Conservation (phyloP, 2,888 invertebrate genomes). For the Lasioglossum zephyrum region DNA sequence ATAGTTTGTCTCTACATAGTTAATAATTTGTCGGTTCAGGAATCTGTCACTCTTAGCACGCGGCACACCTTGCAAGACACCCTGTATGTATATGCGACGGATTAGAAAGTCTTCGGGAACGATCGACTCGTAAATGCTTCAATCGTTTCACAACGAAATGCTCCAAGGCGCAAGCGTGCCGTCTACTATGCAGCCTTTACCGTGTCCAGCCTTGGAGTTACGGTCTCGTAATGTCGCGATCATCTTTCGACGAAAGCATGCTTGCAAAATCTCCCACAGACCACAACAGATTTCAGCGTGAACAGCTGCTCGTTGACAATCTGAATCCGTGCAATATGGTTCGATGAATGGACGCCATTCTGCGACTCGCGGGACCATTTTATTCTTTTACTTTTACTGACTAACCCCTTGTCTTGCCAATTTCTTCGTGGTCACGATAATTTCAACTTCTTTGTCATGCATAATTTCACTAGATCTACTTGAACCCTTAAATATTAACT, state of each 20-base stretch:
- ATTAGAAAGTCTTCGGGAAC: slow-evolving; percentile 70
- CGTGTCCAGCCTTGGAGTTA: slow-evolving; percentile 24
- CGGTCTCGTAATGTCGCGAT: slow-evolving; percentile 41
- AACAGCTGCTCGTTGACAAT: not conserved
- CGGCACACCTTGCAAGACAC: slow-evolving; percentile 60
- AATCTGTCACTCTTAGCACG: slow-evolving; percentile 55
- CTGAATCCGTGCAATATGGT: slow-evolving; percentile 3
- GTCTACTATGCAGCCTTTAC: slow-evolving; percentile 43
- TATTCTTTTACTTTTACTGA: no score
- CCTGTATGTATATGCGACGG: slow-evolving; percentile 52
- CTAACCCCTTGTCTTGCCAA: no score
- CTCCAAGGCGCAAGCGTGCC: slow-evolving; percentile 51
- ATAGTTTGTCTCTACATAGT: not conserved
- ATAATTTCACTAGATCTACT: no score
- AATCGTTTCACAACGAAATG: slow-evolving; percentile 68
- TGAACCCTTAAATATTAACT: no score
- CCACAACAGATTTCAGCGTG: slow-evolving; percentile 7
- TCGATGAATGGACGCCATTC: not conserved
- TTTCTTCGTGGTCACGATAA: no score
- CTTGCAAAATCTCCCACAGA: slow-evolving; percentile 1
- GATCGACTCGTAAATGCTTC: slow-evolving; percentile 67
- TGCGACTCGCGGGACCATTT: not conserved
- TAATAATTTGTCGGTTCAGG: slow-evolving; percentile 33
- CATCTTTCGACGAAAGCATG: slow-evolving; percentile 40
- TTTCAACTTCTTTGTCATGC: no score